A percentile compares a stretch with the other conserved stretches of the same genome.
Conservation (phyloP, 2,113 vertebrate species). For the Haliaeetus leucogaster region DNA sequence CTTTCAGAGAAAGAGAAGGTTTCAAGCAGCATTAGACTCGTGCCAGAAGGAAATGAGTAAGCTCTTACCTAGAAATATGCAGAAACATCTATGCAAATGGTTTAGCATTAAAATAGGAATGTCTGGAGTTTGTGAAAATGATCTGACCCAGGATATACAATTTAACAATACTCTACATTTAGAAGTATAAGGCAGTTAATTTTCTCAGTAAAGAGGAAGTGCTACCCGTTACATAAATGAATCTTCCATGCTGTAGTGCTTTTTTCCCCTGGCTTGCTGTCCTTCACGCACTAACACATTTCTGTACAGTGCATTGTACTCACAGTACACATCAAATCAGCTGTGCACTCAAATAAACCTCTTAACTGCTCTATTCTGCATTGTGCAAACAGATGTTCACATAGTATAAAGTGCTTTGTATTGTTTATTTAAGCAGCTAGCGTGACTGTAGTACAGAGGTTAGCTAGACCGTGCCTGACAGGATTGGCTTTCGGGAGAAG, state of each 20-base stretch:
- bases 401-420: background rate
- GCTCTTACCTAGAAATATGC: background rate
- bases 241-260: background rate
- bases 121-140: background rate
- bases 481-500: background rate
- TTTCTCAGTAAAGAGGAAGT: background rate
- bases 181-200: background rate
- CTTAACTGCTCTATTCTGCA: background rate
- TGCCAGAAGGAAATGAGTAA: conserved; percentile 19
- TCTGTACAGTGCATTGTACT: background rate
- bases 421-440: background rate
- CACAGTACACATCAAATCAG: background rate
- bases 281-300: background rate
- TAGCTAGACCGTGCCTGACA: background rate
- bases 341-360: background rate
- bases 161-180: background rate
- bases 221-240: background rate
- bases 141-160: background rate
- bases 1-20: background rate
- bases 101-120: background rate
- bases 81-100: background rate
- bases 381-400: background rate
- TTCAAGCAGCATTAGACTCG: background rate
- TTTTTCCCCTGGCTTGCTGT: background rate
- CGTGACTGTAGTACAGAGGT: rapidly evolving